Conservation (phyloP, 2,888 invertebrate species). For the Halictus ligatus region DNA sequence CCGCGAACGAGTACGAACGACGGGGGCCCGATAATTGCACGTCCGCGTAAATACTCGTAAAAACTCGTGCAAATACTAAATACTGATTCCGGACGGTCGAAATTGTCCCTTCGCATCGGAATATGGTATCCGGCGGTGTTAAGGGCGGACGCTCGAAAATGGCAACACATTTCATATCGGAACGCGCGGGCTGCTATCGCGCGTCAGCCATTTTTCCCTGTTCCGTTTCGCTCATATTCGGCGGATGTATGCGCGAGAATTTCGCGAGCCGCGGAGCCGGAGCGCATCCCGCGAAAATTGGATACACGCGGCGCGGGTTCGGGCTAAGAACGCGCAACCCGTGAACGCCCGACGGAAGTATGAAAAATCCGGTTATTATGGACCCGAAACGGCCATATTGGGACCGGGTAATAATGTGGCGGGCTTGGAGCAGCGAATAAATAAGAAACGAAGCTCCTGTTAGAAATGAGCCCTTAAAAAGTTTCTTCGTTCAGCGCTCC, state of each 20-base stretch:
- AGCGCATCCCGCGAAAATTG: constrained; percentile 43
- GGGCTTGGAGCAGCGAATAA: constrained; percentile 37
- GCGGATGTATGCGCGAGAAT: constrained; percentile 45
- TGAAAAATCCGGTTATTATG: constrained; percentile 46
- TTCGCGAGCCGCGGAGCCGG: constrained; percentile 16
- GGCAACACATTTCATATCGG: constrained; percentile 49
- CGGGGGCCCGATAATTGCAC: not conserved
- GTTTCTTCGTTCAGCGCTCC: not conserved
- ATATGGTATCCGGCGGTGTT: constrained; percentile 17
- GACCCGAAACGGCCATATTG: constrained; percentile 45
- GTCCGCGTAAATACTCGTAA: not conserved
- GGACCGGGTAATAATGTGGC: constrained; percentile 48
- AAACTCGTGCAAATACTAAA: not conserved
- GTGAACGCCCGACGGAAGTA: constrained; percentile 1
- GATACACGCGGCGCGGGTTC: constrained; percentile 19
- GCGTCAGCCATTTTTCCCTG: not conserved
- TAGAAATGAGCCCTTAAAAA: constrained; percentile 43
- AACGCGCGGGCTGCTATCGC: not conserved
- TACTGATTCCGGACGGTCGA: not conserved
- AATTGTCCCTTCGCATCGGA: constrained; percentile 29
- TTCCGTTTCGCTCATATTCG: constrained; percentile 43
- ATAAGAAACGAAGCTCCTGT: constrained; percentile 38
- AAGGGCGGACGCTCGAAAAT: constrained; percentile 6
- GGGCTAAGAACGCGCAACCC: constrained; percentile 25
- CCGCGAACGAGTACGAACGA: not conserved